phyloP scores from a whole-genome alignment of 1,140 invertebrate genomes.

The Drosophila setifemur region DNA sequence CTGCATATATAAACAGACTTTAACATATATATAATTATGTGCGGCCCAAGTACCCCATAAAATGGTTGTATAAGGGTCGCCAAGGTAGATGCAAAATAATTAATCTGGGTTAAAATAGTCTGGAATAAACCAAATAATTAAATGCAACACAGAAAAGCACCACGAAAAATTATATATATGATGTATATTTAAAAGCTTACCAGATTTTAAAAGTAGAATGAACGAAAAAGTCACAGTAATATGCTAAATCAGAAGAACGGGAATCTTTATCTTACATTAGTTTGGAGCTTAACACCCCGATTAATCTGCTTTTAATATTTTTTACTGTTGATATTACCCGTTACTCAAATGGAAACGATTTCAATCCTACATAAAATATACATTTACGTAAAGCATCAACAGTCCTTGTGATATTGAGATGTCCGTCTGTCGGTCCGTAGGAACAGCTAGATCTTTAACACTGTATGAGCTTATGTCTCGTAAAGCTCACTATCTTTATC shows the following conservation, averaged over 20 bases:
- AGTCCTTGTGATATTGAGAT: too few relatives aligned
- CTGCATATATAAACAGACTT: constrained; percentile 17
- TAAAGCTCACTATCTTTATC: too few relatives aligned
- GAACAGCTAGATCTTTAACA: too few relatives aligned
- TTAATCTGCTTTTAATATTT: background rate
- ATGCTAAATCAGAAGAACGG: constrained; percentile 21
- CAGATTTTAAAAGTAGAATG: constrained; percentile 6
- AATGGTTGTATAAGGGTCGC: constrained; percentile 60
- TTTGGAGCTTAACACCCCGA: background rate
- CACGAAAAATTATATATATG: constrained; percentile 1
- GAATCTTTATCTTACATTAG: constrained; percentile 56
- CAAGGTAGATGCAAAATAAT: constrained; percentile 28
- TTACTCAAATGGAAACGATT: too few relatives aligned
- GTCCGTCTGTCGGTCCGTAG: too few relatives aligned
- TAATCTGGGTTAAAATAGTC: constrained; percentile 19
- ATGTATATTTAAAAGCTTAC: constrained; percentile 1
- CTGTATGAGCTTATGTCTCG: too few relatives aligned
- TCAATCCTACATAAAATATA: too few relatives aligned
- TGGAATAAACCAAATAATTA: constrained; percentile 22
- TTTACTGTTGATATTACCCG: constrained; percentile 1
- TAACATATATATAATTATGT: constrained; percentile 22
- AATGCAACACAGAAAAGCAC: constrained; percentile 8
- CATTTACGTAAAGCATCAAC: too few relatives aligned
- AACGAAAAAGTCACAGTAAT: constrained; percentile 20
- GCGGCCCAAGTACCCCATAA: constrained; percentile 44